Percentiles rank a stretch among this genome's conserved stretches.
phyloP scores from a whole-genome alignment of 1,140 invertebrate genomes.

The Acromyrmex echinatior region DNA sequence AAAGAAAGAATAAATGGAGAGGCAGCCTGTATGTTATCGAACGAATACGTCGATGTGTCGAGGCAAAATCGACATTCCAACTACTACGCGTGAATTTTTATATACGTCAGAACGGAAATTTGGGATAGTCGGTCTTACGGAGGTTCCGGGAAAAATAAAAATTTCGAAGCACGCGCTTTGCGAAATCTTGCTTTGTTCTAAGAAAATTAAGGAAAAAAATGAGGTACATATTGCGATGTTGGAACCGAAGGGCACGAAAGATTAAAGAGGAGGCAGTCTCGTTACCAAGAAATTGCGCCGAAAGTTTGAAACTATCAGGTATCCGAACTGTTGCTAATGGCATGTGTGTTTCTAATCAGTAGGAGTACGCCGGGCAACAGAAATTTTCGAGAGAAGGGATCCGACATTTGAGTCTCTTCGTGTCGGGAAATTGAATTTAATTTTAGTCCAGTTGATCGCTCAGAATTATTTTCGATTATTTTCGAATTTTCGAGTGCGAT shows the following conservation, averaged over 20 bases:
- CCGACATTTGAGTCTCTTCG: neutral
- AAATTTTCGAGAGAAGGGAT: neutral
- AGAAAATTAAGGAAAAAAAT: neutral
- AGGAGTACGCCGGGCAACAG: neutral
- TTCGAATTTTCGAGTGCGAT: neutral
- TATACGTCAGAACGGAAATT: conserved; percentile 52
- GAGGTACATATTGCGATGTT: neutral
- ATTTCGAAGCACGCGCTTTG: neutral
- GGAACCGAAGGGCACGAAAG: neutral
- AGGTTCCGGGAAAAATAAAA: conserved; percentile 8
- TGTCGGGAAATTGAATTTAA: conserved; percentile 6
- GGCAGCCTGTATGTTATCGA: conserved; percentile 45
- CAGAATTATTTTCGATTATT: neutral
- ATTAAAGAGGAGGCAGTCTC: conserved; percentile 22
- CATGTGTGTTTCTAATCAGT: conserved; percentile 34
- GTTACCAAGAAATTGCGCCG: conserved; percentile 30
- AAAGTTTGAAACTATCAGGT: conserved; percentile 11
- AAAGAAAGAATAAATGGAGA: conserved; percentile 30
- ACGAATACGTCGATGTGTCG: conserved; percentile 51
- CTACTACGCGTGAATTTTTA: conserved; percentile 54
- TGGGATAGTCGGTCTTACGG: conserved; percentile 4
- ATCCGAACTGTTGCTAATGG: conserved; percentile 13
- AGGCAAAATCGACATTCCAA: conserved; percentile 46
- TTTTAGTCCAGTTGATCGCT: neutral
- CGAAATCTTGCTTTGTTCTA: neutral